Evolutionary conservation across 2,888 invertebrate genomes (phyloP), one percentile per base, ranked within the genome.

Genomic region (Lasioglossum oenotherae): DNA sequence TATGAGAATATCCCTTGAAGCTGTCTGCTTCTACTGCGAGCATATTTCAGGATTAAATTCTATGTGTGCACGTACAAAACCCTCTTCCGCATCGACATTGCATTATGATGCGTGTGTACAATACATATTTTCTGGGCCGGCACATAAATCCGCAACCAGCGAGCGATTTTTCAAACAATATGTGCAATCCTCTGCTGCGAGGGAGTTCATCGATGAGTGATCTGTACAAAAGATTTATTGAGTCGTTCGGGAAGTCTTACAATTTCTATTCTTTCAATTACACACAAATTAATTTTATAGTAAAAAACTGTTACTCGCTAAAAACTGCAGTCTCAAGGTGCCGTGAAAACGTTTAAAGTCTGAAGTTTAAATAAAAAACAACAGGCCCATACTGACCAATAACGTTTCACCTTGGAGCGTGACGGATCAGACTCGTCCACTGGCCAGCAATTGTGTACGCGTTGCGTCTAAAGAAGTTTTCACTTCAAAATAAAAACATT

Each of bases 21-120:
- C 27, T 64, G 60, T 31, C 60, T 31, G 60, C 27, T 64, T 64
- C 60, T 64, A 27, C 60, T 64, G 60, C 60, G 57, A 57, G 57
- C 57, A 57, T 57, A 57, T 57, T 57, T 57, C 57, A 57, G 57
- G 57, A 57, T 57, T 57, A n/a, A n/a, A 57, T 57, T 57, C n/a
- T 57, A 57, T n/a, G 57, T 57, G n/a, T 57, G n/a, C 57, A 2
- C 27, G 14, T 14, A 16, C 60, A 31, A 16, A 64, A 16, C 27
- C 60, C 60, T 64, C 60, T 64, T 64, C 60, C 60, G 60, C 27
- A 27, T 64, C 60, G 60, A 64, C 27, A 64, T 27, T 16, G 6
- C 60, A 64, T 64, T 64, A 64, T 31, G 60, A 27, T 64, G 27
- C 27, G 27, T 16, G 27, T 64, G 60, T 64, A 16, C 60, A 31